Percentiles rank a stretch among this genome's conserved stretches.
These are phyloP conservation scores for Pterophyllum scalare DNA, from an alignment of 2,113 vertebrate species.

Conservation along the genomic window DNA sequence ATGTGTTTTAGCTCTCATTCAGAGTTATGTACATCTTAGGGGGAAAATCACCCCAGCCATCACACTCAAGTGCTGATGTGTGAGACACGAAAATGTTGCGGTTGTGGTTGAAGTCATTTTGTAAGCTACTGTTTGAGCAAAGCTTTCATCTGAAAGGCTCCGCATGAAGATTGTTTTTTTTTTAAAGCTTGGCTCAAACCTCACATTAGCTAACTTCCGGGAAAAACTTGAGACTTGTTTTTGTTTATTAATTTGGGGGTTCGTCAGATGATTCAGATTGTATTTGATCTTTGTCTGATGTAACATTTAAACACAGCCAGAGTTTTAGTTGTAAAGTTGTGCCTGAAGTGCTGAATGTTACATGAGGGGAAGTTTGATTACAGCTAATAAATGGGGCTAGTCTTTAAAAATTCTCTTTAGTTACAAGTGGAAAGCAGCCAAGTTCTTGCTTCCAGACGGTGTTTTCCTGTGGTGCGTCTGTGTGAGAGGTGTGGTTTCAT, in stretches of 20 bases:
- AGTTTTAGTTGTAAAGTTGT: neutral
- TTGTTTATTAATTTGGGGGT: neutral
- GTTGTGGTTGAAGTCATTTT: neutral
- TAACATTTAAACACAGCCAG: neutral
- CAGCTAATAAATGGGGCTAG: neutral
- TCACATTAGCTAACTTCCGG: neutral
- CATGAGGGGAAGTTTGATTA: conserved; percentile 10
- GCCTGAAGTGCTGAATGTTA: neutral
- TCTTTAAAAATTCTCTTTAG: conserved; percentile 19
- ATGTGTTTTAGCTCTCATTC: neutral
- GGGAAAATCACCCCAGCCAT: neutral
- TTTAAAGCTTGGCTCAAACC: neutral
- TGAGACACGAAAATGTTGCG: neutral
- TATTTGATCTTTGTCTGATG: neutral
- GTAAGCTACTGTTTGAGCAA: neutral
- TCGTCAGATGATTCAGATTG: neutral
- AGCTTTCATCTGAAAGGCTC: neutral
- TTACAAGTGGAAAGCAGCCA: conserved; percentile 21
- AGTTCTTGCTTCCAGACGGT: conserved; percentile 20
- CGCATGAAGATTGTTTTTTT: no score
- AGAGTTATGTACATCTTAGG: neutral
- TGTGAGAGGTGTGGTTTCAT: conserved; percentile 12
- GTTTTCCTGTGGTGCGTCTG: conserved; percentile 2
- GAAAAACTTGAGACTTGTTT: neutral
- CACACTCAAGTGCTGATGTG: neutral